Evolutionary conservation across 2,797 vertebrate genomes (phyloP).

Genomic region (Novumbra hubbsi): DNA sequence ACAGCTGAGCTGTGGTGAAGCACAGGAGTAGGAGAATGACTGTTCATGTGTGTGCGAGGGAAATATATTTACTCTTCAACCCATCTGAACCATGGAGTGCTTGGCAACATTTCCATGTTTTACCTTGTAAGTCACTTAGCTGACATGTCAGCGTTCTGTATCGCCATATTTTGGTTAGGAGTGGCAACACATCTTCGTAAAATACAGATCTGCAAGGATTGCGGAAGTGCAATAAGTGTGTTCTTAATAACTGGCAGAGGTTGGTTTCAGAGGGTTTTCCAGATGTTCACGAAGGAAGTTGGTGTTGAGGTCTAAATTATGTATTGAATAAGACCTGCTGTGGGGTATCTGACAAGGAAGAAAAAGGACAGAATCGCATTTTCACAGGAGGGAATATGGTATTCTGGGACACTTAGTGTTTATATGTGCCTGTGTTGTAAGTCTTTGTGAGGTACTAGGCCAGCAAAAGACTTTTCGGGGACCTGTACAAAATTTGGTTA

Average conservation of each 20-base stretch:
- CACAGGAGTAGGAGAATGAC: no score
- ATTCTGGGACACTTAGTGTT: no score
- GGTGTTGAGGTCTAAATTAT: not conserved
- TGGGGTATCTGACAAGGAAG: no score
- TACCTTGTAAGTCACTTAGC: not conserved
- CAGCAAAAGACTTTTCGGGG: no score
- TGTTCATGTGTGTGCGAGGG: not conserved
- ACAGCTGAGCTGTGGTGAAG: not conserved
- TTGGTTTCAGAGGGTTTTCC: not conserved
- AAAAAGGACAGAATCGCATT: no score
- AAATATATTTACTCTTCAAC: not conserved
- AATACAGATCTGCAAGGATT: constrained; percentile 15
- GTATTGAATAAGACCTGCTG: not conserved
- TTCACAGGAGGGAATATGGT: no score
- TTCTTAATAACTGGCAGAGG: not conserved
- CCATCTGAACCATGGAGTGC: not conserved
- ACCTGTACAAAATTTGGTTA: no score
- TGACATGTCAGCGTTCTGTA: not conserved
- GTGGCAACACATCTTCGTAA: not conserved
- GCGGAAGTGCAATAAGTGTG: not conserved
- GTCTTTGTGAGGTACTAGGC: no score
- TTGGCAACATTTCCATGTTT: not conserved
- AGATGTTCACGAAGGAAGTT: not conserved
- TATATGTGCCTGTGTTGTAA: no score
- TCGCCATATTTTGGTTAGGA: not conserved